Percentiles rank a stretch among this genome's conserved stretches.
phyloP scores from a whole-genome alignment of 2,888 invertebrate genomes.

The Volucella zonaria region DNA sequence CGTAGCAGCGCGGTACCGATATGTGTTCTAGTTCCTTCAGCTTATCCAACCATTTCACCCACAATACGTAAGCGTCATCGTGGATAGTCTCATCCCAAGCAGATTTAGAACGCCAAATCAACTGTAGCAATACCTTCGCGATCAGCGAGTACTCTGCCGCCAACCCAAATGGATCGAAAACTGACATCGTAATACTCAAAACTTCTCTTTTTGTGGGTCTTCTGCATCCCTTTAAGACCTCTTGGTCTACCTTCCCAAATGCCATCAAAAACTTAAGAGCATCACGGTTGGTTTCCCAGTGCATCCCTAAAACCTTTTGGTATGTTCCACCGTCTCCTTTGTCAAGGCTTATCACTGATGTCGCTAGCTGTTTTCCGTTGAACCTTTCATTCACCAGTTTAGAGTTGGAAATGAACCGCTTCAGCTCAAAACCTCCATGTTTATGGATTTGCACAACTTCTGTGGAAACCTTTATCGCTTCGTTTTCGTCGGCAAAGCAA shows the following conservation, averaged over 20 bases:
- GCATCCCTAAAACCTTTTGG: constrained; percentile 70
- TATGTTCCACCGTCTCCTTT: neutral
- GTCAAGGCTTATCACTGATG: constrained; percentile 2
- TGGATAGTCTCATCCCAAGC: constrained; percentile 53
- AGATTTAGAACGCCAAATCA: constrained; percentile 38
- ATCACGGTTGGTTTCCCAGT: constrained; percentile 67
- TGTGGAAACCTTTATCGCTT: no score
- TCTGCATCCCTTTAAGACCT: constrained; percentile 21
- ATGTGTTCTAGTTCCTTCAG: no score
- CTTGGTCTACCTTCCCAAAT: constrained; percentile 20
- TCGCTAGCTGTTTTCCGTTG: no score
- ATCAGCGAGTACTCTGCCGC: constrained; percentile 67
- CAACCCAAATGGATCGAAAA: constrained; percentile 43
- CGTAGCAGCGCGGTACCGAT: no score
- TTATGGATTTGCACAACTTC: no score
- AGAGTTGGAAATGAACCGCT: no score
- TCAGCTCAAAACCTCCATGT: no score
- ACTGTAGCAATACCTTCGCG: constrained; percentile 31
- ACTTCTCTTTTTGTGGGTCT: constrained; percentile 73
- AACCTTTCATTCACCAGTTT: constrained; percentile 3
- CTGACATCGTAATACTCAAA: constrained; percentile 73
- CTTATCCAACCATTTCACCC: constrained; percentile 23
- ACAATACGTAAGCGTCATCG: constrained; percentile 7
- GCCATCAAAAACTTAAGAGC: constrained; percentile 61
- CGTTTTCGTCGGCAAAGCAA: no score